Conservation (phyloP, 2,113 vertebrate genomes). For the Danio rerio region GRCz12tu NC_133178.1:66870001-66870500, state of each 20-base stretch:
- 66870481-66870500: background rate
- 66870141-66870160: background rate
- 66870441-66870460: background rate
- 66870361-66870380: background rate
- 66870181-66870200: background rate
- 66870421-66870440: background rate
- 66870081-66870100: background rate
- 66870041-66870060: background rate
- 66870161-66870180: background rate
- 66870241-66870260: too few species aligned
- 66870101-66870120: background rate
- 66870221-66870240: background rate
- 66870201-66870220: background rate
- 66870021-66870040: conserved; percentile 40
- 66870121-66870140: conserved; percentile 1
- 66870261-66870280: too few species aligned
- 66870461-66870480: background rate
- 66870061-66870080: background rate
- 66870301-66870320: background rate
- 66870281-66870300: background rate
- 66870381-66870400: too few species aligned
- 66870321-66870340: background rate
- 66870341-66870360: background rate
- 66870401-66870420: background rate
- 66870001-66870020: conserved; percentile 52